Evolutionary conservation across 2,888 invertebrate genomes (phyloP), one percentile per base, ranked within the genome.

Genomic region (Rosalia funebris): DNA sequence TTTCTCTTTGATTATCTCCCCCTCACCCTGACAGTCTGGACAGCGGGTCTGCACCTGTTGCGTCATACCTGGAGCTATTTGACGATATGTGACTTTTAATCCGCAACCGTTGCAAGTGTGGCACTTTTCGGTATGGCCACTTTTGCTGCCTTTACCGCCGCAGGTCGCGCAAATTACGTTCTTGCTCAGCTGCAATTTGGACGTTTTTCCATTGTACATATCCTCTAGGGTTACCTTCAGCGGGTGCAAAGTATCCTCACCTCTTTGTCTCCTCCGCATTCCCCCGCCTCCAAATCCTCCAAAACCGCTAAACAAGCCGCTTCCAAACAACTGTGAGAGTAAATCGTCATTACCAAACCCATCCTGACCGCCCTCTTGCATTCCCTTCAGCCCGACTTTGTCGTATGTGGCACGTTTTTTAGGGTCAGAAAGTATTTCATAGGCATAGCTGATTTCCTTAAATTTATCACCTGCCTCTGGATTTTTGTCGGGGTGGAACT

Each of bases 371-470:
- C 92, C 92, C 78, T 93, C 93, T 82, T 95, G 94, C 71, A 96
- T 82, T 0, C 94, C 96, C 78, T 93, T 92, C 68, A 96, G 79
- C 2, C 96, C 97, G 83, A 88, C 89, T 74, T 89, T 88, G 80
- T 97, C 96, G 79, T 97, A 97, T 36, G 89, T 84, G 75, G 91
- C 88, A 56, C 92, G 85, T 81, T 96, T 96, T 73, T 93, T 92
- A 1, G 92, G 86, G 83, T 96, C 93, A 9, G 95, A 95, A 52
- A 97, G 84, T 44, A 96, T 90, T 84, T 97, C 96, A 81, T 96
- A 95, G 0, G 96, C 96, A 83, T 92, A 96, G 60, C 95, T 94
- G 72, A 97, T 96, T 85, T 97, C 96, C 82, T 96, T 96, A 78
- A 96, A 96, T 84, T 91, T 93, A 79, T 96, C 96, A 57, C 93